Base-by-base conservation (phyloP, 2,888 invertebrate species). In the Mechanitis mazaeus region DNA sequence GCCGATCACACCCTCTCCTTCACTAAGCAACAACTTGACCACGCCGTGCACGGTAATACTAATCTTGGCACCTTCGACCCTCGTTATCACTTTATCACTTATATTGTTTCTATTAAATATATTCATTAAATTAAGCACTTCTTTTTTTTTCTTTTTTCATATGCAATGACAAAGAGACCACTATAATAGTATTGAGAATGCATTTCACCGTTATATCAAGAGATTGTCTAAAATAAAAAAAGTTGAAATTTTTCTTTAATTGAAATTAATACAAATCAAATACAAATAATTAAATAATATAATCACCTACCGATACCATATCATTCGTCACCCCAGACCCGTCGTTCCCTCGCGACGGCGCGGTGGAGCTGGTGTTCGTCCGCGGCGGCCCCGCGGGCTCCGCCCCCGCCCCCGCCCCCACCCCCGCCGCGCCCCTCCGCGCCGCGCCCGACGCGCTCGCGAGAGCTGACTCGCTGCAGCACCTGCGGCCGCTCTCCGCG, bases 11-110 rank as follows among this genome's bases (percentile, higher is more conserved):
- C 95, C 65, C 92, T 97, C 60, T 94, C 94, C 74, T 96, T 97
- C 90, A 94, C 94, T 64, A 94, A 96, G 78, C 94, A 94, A 75
- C 97, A 97, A 79, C 92, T 98, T 71, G 97, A 98, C 86, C 92
- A 94, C 74, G 96, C 96, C 65, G 94, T 94, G 76, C 93, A 94
- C 79, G 95, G 95, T 95, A 90, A 89, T 64, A 60, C 59, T 42
- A 42, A 7, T 9, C 64, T 63, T 57, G 54, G 64, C 65, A 64
- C 63, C 42, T 1, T 11, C 42, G 6, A 6, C 56, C 54, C 9
- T 28, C 12, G 45, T 45, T 35, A n/a, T n/a, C 20, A 45, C 45
- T 42, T 42, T n/a, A 50, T 12, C 45, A 53, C 55, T 45, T 55
- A 55, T 33, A 46, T 56, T 45, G 20, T 38, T 54, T 20, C 20